phyloP scores from a whole-genome alignment of 2,888 invertebrate genomes.

The Drosophila paranaensis region DNA sequence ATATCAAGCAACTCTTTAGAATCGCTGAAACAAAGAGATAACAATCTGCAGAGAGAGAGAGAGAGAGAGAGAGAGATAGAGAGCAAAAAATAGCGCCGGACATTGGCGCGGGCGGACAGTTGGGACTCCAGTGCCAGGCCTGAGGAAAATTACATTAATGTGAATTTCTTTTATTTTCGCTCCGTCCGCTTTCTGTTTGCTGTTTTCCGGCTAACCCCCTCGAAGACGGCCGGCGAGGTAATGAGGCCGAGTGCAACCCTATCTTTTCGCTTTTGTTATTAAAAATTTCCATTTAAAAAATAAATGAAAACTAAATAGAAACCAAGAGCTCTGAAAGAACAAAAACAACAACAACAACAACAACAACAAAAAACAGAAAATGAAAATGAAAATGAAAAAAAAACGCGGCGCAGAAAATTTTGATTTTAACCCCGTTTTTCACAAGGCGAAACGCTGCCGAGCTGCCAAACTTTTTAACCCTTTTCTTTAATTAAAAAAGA shows the following conservation, averaged over 20 bases:
- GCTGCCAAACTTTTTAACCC: slow-evolving; percentile 75
- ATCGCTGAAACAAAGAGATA: slow-evolving; percentile 9
- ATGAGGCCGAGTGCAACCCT: slow-evolving; percentile 61
- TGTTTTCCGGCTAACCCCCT: slow-evolving; percentile 31
- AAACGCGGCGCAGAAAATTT: slow-evolving; percentile 59
- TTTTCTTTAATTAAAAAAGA: slow-evolving; percentile 79
- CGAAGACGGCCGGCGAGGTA: slow-evolving; percentile 14
- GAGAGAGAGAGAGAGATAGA: not conserved
- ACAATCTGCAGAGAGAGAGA: not conserved
- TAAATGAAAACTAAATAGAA: slow-evolving; percentile 80
- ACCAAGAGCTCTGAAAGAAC: slow-evolving; percentile 33
- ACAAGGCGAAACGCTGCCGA: slow-evolving; percentile 17
- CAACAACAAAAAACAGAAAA: slow-evolving; percentile 13
- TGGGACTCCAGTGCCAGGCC: too few relatives aligned
- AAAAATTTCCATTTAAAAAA: slow-evolving; percentile 74
- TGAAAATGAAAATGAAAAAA: slow-evolving; percentile 22
- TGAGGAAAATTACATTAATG: slow-evolving; percentile 69
- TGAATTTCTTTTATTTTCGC: slow-evolving; percentile 36
- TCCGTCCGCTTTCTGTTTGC: slow-evolving; percentile 1
- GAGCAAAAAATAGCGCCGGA: slow-evolving; percentile 39
- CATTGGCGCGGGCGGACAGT: slow-evolving; percentile 39
- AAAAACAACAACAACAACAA: not conserved
- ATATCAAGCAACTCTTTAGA: not conserved
- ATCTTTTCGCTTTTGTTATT: slow-evolving; percentile 67
- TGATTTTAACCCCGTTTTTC: slow-evolving; percentile 75